phyloP scores from a whole-genome alignment of 1,140 invertebrate species.

The Contarinia nasturtii region DNA sequence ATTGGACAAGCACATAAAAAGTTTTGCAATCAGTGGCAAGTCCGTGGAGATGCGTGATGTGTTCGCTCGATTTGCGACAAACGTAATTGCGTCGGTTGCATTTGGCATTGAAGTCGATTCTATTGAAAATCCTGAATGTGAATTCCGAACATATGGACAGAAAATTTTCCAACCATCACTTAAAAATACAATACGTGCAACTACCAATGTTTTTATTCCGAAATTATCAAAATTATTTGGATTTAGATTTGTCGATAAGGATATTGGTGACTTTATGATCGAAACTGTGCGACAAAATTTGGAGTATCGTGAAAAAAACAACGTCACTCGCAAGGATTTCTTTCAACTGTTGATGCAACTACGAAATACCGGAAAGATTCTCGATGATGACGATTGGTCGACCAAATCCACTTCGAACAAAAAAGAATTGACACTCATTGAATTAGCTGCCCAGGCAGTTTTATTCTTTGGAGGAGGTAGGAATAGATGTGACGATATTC shows the following conservation, averaged over 20 bases:
- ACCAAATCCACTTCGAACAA: not conserved
- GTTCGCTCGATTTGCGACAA: conserved; percentile 27
- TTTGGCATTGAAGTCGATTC: conserved; percentile 28
- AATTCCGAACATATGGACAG: conserved; percentile 6
- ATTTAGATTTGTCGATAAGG: not conserved
- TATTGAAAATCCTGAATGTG: not conserved
- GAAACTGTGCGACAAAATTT: conserved; percentile 12
- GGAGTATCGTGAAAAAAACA: conserved; percentile 23
- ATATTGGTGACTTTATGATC: not conserved
- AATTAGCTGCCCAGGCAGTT: conserved; percentile 35
- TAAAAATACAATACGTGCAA: not conserved
- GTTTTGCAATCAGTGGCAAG: conserved; percentile 4
- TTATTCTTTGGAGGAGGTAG: conserved; percentile 46
- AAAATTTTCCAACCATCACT: conserved; percentile 1
- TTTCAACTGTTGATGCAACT: not conserved
- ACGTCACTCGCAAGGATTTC: conserved; percentile 20
- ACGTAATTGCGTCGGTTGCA: conserved; percentile 31
- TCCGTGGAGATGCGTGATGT: conserved; percentile 24
- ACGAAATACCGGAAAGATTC: not conserved
- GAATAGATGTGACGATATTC: too few species aligned
- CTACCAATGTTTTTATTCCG: not conserved
- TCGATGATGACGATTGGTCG: conserved; percentile 9
- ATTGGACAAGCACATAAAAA: not conserved
- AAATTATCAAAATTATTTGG: conserved; percentile 7
- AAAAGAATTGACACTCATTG: conserved; percentile 22